Conservation (phyloP, 1,140 invertebrate genomes). For the Ladona fulva region DNA sequence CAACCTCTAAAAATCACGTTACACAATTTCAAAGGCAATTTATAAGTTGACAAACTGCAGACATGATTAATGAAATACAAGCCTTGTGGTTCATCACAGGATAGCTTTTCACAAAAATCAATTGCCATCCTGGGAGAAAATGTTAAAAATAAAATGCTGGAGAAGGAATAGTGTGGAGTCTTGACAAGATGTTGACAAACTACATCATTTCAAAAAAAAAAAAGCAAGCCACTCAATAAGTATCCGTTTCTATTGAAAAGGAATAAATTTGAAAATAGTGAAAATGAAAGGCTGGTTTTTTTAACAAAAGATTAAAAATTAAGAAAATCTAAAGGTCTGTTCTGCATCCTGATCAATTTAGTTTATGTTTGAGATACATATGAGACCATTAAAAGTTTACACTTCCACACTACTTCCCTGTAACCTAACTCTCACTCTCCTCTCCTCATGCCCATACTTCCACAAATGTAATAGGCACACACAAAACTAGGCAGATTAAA, state of each 20-base stretch:
- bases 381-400: too few relatives aligned
- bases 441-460: not conserved
- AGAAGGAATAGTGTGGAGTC: not conserved
- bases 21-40: not conserved
- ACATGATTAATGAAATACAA: slow-evolving; percentile 1
- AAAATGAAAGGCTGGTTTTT: too few relatives aligned
- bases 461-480: not conserved
- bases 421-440: not conserved
- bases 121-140: not conserved
- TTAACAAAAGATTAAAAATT: too few relatives aligned
- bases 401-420: not conserved
- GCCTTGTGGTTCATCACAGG: not conserved
- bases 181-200: not conserved
- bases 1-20: not conserved
- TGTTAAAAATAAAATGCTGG: not conserved
- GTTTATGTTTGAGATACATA: too few relatives aligned
- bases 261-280: too few relatives aligned
- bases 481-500: not conserved
- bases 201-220: not conserved
- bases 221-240: too few relatives aligned
- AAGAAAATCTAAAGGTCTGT: too few relatives aligned
- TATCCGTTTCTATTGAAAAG: too few relatives aligned
- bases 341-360: too few relatives aligned
- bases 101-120: not conserved
- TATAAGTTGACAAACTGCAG: not conserved